Evolutionary conservation across 92 coral and sea anemone genomes (phyloP).

Genomic region (Epizoanthus ramosus): DNA sequence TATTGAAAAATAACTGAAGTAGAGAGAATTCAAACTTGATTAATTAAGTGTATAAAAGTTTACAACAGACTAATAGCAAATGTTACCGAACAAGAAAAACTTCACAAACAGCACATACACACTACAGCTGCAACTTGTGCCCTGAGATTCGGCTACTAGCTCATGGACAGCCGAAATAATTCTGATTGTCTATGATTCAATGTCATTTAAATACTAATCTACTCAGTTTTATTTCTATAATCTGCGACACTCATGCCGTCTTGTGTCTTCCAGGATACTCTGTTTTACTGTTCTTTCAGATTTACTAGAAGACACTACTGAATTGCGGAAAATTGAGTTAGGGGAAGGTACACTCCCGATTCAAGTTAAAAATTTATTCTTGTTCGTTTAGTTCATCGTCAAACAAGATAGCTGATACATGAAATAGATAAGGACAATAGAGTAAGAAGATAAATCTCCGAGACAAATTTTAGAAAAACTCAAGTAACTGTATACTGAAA

Average conservation of each 20-base stretch:
- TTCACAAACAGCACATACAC: no score
- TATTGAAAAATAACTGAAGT: background rate
- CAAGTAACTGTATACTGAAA: background rate
- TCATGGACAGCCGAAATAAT: background rate
- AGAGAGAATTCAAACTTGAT: no score
- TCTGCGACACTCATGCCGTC: background rate
- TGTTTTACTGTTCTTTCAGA: background rate
- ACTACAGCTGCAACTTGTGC: no score
- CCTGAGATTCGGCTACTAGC: background rate
- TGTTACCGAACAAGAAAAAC: no score
- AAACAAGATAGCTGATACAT: no score
- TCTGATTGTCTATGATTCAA: background rate
- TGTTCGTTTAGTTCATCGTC: no score
- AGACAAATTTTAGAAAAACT: slow-evolving; percentile 11
- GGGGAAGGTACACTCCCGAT: no score
- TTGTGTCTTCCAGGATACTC: background rate
- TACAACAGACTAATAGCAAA: no score
- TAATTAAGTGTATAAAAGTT: no score
- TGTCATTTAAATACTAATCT: slow-evolving; percentile 9
- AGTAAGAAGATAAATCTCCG: background rate
- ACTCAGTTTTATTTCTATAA: background rate
- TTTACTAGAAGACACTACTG: background rate
- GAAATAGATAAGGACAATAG: no score
- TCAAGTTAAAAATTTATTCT: background rate
- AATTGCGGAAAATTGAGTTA: background rate